Percentiles rank a stretch among this genome's conserved stretches.
These are phyloP conservation scores for Neotragus pygmaeus DNA, from an alignment of 2,113 vertebrate genomes.

Conservation along the genomic window DNA sequence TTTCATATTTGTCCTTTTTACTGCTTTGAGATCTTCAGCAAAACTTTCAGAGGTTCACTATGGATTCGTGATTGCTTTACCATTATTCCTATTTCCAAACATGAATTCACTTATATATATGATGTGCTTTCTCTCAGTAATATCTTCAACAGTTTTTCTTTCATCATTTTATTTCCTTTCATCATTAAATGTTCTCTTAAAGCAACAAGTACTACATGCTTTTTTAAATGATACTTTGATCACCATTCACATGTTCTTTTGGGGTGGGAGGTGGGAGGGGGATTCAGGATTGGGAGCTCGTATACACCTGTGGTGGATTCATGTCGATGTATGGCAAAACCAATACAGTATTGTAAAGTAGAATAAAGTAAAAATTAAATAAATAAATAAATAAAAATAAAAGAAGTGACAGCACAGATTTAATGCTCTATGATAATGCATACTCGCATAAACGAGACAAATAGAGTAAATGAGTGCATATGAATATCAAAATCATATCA, in stretches of 20 bases:
- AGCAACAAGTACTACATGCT: not conserved
- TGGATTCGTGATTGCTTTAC: not conserved
- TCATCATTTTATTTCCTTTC: not conserved
- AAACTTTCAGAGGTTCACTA: not conserved
- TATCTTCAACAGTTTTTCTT: not conserved
- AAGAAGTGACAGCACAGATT: not conserved
- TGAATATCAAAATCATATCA: not conserved
- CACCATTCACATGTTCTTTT: not conserved
- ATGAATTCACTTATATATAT: not conserved
- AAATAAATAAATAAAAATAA: too few relatives aligned
- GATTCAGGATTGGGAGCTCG: too few relatives aligned
- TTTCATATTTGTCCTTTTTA: not conserved
- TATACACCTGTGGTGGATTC: too few relatives aligned
- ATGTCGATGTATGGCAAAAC: too few relatives aligned
- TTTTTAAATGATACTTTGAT: not conserved
- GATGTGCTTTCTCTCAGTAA: not conserved
- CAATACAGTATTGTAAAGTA: too few relatives aligned
- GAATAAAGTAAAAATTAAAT: too few relatives aligned
- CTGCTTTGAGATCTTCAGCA: not conserved
- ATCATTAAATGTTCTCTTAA: slow-evolving; percentile 11
- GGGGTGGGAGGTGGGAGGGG: too few relatives aligned
- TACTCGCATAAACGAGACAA: not conserved
- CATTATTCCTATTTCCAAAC: not conserved
- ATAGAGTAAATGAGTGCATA: not conserved
- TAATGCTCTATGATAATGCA: not conserved